Percentiles rank a stretch among this genome's conserved stretches.
Conservation (phyloP, 2,888 invertebrate species). For the Agrotis segetum region DNA sequence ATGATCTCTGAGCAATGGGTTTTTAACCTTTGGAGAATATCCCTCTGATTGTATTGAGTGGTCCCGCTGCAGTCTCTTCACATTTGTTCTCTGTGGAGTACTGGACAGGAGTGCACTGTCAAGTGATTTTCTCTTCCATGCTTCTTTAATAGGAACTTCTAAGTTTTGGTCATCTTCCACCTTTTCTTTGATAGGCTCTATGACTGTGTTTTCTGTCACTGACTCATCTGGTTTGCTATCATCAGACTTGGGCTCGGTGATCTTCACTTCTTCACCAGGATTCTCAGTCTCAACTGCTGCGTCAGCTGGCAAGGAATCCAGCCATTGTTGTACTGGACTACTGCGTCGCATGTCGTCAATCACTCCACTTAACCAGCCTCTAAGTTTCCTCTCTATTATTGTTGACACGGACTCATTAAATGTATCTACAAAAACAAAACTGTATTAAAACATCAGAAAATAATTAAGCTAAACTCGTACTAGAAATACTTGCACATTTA, state of each 20-base stretch:
- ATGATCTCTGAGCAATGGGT: slow-evolving; percentile 87
- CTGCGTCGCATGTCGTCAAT: slow-evolving; percentile 92
- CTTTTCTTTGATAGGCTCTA: slow-evolving; percentile 73
- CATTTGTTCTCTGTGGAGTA: slow-evolving; percentile 73
- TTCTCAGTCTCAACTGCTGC: slow-evolving; percentile 64
- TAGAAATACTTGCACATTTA: background rate
- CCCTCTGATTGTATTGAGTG: slow-evolving; percentile 88
- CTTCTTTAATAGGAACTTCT: slow-evolving; percentile 81
- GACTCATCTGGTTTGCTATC: slow-evolving; percentile 82
- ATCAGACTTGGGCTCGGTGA: slow-evolving; percentile 76
- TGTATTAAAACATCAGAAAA: slow-evolving; percentile 4
- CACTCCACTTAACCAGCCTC: slow-evolving; percentile 88
- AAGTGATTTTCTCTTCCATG: slow-evolving; percentile 83
- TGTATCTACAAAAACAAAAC: slow-evolving; percentile 77
- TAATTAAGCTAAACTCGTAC: background rate
- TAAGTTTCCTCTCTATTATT: slow-evolving; percentile 86
- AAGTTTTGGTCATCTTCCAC: slow-evolving; percentile 76
- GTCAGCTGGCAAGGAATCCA: slow-evolving; percentile 92
- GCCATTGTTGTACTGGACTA: slow-evolving; percentile 94
- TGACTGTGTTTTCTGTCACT: slow-evolving; percentile 81
- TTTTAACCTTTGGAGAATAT: slow-evolving; percentile 84
- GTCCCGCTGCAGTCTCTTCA: slow-evolving; percentile 84
- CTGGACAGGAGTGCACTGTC: slow-evolving; percentile 81
- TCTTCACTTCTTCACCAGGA: slow-evolving; percentile 65
- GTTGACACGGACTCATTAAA: slow-evolving; percentile 87